phyloP scores from a whole-genome alignment of 2,888 invertebrate species.

The Acanthosepion esculentum region DNA sequence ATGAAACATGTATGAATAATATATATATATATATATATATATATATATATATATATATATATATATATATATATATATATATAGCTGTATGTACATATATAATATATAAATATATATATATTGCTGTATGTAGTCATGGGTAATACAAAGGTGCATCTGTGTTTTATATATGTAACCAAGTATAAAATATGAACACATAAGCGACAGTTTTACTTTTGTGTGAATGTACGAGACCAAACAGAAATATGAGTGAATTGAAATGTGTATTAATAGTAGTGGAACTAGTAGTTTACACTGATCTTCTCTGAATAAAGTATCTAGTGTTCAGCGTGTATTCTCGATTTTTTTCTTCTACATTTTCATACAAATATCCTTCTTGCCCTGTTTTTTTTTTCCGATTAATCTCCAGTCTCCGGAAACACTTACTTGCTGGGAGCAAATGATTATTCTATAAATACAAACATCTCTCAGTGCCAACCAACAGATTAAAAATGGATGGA shows the following conservation, averaged over 20 bases:
- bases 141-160: too few relatives aligned
- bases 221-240: too few relatives aligned
- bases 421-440: slow-evolving; percentile 2
- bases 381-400: background rate
- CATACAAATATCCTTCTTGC: background rate
- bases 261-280: background rate
- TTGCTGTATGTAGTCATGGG: too few relatives aligned
- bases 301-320: background rate
- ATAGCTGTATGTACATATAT: too few relatives aligned
- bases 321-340: background rate
- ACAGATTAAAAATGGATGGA: slow-evolving; percentile 33
- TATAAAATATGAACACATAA: too few relatives aligned
- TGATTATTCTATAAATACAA: background rate
- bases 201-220: too few relatives aligned
- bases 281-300: background rate
- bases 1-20: too few relatives aligned
- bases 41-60: too few relatives aligned
- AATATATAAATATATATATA: too few relatives aligned
- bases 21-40: too few relatives aligned
- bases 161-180: too few relatives aligned
- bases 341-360: background rate
- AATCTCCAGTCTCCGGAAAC: background rate
- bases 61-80: too few relatives aligned
- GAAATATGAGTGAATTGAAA: background rate
- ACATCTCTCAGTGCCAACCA: background rate